A percentile compares a stretch with the other conserved stretches of the same genome.
Evolutionary conservation across 2,113 vertebrate species (phyloP).

Genomic region (Chaetodon trifascialis): DNA sequence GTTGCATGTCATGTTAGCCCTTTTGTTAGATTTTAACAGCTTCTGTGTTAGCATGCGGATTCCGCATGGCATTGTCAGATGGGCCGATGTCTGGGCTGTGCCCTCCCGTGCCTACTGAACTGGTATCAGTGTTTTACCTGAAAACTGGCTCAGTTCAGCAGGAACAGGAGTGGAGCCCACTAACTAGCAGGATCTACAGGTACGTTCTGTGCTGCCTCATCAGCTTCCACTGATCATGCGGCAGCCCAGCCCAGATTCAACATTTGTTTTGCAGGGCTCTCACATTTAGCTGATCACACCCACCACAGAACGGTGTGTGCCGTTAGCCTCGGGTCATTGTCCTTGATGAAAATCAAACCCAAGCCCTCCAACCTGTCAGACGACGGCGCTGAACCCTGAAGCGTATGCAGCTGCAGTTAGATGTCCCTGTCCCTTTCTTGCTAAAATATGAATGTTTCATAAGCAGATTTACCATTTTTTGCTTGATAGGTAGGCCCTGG

Average conservation of each 20-base stretch:
- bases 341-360: conserved; percentile 55
- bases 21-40: background rate
- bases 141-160: conserved; percentile 91
- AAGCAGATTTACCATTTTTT: conserved; percentile 40
- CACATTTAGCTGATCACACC: conserved; percentile 6
- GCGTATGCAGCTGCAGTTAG: conserved; percentile 10
- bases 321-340: conserved; percentile 27
- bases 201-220: background rate
- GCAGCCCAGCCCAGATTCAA: background rate
- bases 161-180: conserved; percentile 87
- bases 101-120: conserved; percentile 89
- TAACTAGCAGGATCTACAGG: conserved; percentile 7
- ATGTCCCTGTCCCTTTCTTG: conserved; percentile 21
- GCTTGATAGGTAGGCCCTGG: conserved; percentile 35
- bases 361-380: conserved; percentile 40
- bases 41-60: background rate
- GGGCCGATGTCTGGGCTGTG: conserved; percentile 63
- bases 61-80: background rate
- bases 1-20: background rate
- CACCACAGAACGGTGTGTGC: background rate
- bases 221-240: conserved; percentile 28
- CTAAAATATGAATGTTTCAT: conserved; percentile 70
- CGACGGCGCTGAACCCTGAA: conserved; percentile 25
- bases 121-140: conserved; percentile 87
- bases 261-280: background rate